phyloP scores from a whole-genome alignment of 2,113 vertebrate species.

The Cyrtonyx montezumae region DNA sequence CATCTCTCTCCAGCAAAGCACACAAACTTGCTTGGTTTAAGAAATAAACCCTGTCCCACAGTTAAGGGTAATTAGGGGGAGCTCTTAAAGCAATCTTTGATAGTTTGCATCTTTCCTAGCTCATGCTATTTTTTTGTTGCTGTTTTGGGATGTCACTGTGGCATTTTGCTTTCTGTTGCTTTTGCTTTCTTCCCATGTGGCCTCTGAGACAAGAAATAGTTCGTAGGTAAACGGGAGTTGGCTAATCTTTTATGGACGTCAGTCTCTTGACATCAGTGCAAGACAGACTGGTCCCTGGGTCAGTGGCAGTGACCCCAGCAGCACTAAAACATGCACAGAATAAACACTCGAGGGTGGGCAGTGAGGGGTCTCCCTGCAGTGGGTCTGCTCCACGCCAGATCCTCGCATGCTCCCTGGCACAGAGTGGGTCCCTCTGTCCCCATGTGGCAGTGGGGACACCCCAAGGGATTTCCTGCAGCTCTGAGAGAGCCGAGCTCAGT shows the following conservation, averaged over 20 bases:
- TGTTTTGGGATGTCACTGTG: not conserved
- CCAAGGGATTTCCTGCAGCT: not conserved
- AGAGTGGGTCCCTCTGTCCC: no score
- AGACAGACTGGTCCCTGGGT: constrained; percentile 23
- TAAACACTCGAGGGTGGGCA: constrained; percentile 54
- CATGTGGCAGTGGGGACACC: rapidly evolving
- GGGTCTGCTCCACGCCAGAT: not conserved
- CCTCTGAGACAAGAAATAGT: not conserved
- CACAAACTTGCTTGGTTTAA: rapidly evolving
- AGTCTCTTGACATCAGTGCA: constrained; percentile 5
- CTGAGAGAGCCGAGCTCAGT: not conserved
- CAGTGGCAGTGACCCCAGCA: constrained; percentile 39
- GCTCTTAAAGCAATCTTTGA: not conserved
- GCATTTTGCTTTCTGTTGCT: not conserved
- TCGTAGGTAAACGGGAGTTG: not conserved
- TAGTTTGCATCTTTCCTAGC: not conserved
- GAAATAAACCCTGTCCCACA: not conserved
- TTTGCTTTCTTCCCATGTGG: not conserved
- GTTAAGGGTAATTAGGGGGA: not conserved
- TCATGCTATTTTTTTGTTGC: rapidly evolving
- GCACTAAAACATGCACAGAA: constrained; percentile 37
- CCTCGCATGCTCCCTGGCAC: not conserved
- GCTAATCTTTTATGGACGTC: constrained; percentile 31
- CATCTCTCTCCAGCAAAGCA: not conserved
- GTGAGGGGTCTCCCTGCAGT: not conserved